phyloP scores from a whole-genome alignment of 2,113 vertebrate species.

The Ptyas mucosa region DNA sequence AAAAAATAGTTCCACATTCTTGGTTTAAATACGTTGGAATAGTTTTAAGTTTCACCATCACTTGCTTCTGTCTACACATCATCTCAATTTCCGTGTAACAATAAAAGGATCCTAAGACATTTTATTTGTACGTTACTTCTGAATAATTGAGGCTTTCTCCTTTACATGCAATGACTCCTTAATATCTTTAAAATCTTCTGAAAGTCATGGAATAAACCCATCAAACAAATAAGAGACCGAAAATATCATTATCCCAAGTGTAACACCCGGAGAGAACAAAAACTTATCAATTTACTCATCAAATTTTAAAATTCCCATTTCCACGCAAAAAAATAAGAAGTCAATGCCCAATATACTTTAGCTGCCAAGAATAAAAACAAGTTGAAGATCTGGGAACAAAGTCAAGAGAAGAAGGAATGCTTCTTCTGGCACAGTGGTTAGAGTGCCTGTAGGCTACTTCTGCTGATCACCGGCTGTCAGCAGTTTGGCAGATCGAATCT shows the following conservation, averaged over 20 bases:
- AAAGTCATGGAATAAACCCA: neutral
- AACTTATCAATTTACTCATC: neutral
- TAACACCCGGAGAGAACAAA: neutral
- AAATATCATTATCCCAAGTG: neutral
- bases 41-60: neutral
- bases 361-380: neutral
- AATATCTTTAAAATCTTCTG: neutral
- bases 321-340: fast-evolving
- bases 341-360: neutral
- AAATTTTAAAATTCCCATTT: neutral
- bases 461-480: too few relatives aligned
- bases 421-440: too few relatives aligned
- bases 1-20: neutral
- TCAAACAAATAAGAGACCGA: neutral
- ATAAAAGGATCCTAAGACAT: neutral
- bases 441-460: too few relatives aligned
- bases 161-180: neutral
- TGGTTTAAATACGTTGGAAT: neutral
- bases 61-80: neutral
- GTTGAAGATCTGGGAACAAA: neutral
- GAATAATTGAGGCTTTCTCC: neutral
- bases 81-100: too few relatives aligned
- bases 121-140: neutral
- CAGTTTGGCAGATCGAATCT: too few relatives aligned
- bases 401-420: too few relatives aligned